Percentiles rank a stretch among this genome's conserved stretches.
Conservation (phyloP, 1,140 invertebrate genomes). For the Hormaphis cornu region DNA sequence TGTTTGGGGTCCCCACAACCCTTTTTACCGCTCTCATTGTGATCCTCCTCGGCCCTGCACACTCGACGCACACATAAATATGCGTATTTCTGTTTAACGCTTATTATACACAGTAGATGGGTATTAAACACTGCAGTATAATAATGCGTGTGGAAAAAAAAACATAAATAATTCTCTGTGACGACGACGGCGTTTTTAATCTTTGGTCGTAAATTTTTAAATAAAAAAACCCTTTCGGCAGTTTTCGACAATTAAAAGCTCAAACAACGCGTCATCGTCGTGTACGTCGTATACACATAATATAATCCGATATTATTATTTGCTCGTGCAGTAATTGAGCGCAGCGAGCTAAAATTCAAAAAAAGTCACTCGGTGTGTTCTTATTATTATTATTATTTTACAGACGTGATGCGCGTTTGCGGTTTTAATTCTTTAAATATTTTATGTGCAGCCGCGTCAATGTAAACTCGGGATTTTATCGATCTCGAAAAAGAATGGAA, state of each 20-base stretch:
- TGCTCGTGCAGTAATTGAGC: neutral
- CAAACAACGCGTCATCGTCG: slow-evolving; percentile 21
- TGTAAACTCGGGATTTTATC: neutral
- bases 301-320: neutral
- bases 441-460: neutral
- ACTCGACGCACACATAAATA: neutral
- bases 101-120: neutral
- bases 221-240: slow-evolving; percentile 14
- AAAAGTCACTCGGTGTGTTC: neutral
- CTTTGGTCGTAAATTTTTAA: slow-evolving; percentile 29
- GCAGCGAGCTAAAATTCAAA: neutral
- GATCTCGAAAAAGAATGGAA: neutral
- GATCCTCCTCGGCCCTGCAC: neutral
- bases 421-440: slow-evolving; percentile 10
- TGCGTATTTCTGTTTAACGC: neutral
- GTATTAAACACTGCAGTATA: neutral
- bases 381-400: neutral
- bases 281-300: neutral
- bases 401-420: neutral
- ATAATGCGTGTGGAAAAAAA: neutral
- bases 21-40: slow-evolving; percentile 20
- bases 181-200: slow-evolving; percentile 6
- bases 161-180: slow-evolving; percentile 23
- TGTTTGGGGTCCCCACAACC: slow-evolving; percentile 9
- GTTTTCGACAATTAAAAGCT: slow-evolving; percentile 27